Conservation (phyloP, 2,888 invertebrate genomes). For the Chironomus riparius region DNA sequence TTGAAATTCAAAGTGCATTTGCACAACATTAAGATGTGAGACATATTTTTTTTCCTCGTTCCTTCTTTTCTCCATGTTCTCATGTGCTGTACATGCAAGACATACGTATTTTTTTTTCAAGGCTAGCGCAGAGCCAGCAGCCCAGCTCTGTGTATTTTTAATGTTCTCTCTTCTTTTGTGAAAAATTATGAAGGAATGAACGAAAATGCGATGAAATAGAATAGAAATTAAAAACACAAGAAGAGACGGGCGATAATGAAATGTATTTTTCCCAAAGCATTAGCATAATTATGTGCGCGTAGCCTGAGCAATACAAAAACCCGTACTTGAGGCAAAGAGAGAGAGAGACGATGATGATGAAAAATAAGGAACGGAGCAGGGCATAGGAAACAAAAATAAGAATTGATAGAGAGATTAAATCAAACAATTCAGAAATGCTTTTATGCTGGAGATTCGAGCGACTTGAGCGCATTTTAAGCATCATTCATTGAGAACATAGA, state of each 20-base stretch:
- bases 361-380: neutral
- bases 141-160: neutral
- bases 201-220: constrained; percentile 7
- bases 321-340: neutral
- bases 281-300: constrained; percentile 28
- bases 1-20: constrained; percentile 21
- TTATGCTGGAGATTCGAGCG: too few relatives aligned
- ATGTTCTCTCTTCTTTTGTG: neutral
- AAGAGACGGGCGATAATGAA: constrained; percentile 26
- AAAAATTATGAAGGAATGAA: constrained; percentile 19
- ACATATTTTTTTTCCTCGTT: neutral
- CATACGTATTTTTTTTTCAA: too few relatives aligned
- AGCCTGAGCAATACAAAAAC: constrained; percentile 10
- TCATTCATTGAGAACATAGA: too few relatives aligned
- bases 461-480: too few relatives aligned
- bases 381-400: neutral
- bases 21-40: constrained; percentile 21
- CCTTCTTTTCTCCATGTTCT: neutral
- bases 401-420: neutral
- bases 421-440: too few relatives aligned
- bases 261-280: constrained; percentile 27
- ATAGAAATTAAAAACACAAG: constrained; percentile 19
- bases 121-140: too few relatives aligned
- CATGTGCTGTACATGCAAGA: neutral
- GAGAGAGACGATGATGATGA: too few relatives aligned